Evolutionary conservation across 2,113 vertebrate genomes (phyloP).

Genomic region (Malaclemys terrapin): DNA sequence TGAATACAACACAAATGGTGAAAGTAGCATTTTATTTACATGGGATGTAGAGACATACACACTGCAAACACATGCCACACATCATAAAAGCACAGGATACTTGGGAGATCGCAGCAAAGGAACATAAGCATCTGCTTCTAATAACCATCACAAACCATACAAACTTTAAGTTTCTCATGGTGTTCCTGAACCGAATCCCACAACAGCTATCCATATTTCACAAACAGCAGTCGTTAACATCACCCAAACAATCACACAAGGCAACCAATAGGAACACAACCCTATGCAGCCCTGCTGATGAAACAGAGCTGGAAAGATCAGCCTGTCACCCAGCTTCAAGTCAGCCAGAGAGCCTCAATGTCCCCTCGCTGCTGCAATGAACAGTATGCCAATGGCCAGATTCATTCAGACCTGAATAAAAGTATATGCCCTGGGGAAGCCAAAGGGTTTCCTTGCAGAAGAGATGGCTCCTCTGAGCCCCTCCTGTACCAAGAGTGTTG

Average conservation of each 20-base stretch:
- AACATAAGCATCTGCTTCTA: constrained; percentile 74
- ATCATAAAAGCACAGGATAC: constrained; percentile 80
- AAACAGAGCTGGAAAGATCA: neutral
- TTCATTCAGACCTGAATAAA: neutral
- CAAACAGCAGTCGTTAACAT: constrained; percentile 38
- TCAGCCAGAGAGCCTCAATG: neutral
- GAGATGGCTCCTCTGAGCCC: neutral
- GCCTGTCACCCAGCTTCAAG: neutral
- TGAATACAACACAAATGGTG: constrained; percentile 80
- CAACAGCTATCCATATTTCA: constrained; percentile 41
- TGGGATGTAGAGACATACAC: constrained; percentile 74
- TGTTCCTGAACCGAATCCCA: constrained; percentile 67
- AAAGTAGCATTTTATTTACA: constrained; percentile 81
- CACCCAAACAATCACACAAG: accelerated
- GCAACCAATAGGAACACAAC: accelerated
- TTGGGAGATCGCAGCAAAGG: constrained; percentile 73
- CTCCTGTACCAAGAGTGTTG: accelerated
- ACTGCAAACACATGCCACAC: constrained; percentile 79
- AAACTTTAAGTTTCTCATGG: constrained; percentile 71
- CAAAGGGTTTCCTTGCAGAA: neutral
- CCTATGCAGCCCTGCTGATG: neutral
- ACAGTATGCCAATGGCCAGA: neutral
- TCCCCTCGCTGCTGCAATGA: neutral
- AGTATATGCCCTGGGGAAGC: neutral
- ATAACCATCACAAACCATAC: constrained; percentile 69